Evolutionary conservation across 2,113 vertebrate species (phyloP).

Genomic region (Misgurnus mizolepis): DNA sequence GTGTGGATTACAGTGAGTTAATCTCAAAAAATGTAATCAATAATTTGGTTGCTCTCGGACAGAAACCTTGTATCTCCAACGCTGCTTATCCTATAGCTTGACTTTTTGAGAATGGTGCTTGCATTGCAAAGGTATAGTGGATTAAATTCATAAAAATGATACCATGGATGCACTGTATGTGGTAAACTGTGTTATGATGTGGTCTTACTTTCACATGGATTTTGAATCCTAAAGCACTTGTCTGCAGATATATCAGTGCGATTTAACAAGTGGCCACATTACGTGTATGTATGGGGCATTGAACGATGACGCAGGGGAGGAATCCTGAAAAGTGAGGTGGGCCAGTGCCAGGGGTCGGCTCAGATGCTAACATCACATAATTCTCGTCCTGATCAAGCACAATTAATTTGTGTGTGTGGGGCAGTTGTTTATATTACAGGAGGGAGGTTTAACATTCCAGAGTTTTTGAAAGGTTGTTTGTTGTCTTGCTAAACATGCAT

Average conservation of each 20-base stretch:
- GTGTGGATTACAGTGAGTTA: conserved; percentile 8
- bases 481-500: conserved; percentile 1
- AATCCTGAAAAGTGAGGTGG: background rate
- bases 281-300: background rate
- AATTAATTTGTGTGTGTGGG: background rate
- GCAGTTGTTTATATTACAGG: background rate
- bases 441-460: conserved; percentile 9
- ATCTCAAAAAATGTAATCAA: too few species aligned
- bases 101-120: conserved; percentile 7
- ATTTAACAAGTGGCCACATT: background rate
- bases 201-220: background rate
- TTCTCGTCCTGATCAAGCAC: background rate
- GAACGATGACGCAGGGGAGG: too few species aligned
- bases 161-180: too few species aligned
- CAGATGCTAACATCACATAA: background rate
- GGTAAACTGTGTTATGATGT: background rate
- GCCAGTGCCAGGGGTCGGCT: background rate
- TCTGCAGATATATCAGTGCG: background rate
- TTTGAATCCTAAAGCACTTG: background rate
- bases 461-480: conserved; percentile 7
- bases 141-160: too few species aligned
- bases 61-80: too few species aligned
- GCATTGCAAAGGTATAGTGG: too few species aligned
- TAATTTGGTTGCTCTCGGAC: too few species aligned
- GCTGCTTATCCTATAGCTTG: too few species aligned